Evolutionary conservation across 30 jellyfish, hydroid and myxozoan species (phyloP), one percentile per base, ranked within the genome.

Genomic region (Aurelia aurita complex sp. Pacific): DNA sequence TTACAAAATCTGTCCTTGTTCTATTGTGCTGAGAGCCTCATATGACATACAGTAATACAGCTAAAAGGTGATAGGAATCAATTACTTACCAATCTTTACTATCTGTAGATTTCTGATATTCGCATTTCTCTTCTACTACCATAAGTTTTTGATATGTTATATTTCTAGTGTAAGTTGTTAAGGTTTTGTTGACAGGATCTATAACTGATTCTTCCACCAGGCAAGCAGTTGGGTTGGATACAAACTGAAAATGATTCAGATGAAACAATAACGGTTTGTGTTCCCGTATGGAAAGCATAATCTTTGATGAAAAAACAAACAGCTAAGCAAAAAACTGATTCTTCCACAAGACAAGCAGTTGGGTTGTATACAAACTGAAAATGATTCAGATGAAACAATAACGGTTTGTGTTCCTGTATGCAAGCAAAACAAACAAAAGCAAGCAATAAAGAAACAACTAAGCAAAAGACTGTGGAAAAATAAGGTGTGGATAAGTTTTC

Each of bases 301-400:
- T 34, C 15, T 55, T 15, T 7, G 19, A n/a, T 14, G 17, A 2
- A 74, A 36, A 74, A 38, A 2, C 52, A 40, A 38, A 38, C 3
- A 38, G 3, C 50, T 38, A 4, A 23, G 29, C 29, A 23, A 23
- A 23, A 23, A 19, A 74, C 70, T 34, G 98, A 93, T 61, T 93
- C 97, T 78, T 93, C 98, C 61, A 93, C 92, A 70, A 93, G 64
- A 69, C 93, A 93, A 9, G 95, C 98, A 8, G 98, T 76, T 51
- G 89, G 83, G 74, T 71, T 87, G 19, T 96, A 79, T 9, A 88
- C 97, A 77, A 93, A 87, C 97, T 88, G 52, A 40, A 40, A 40
- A 40, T 40, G 52, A 40, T 40, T 6, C 52, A 40, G 9, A 40
- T 3, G 88, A 9, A 75, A 88, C 42, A 38, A 55, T 17, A 68